These are phyloP conservation scores for Pachycephala philippinensis DNA, from an alignment of 2,113 vertebrate species.

Conservation along the genomic window DNA sequence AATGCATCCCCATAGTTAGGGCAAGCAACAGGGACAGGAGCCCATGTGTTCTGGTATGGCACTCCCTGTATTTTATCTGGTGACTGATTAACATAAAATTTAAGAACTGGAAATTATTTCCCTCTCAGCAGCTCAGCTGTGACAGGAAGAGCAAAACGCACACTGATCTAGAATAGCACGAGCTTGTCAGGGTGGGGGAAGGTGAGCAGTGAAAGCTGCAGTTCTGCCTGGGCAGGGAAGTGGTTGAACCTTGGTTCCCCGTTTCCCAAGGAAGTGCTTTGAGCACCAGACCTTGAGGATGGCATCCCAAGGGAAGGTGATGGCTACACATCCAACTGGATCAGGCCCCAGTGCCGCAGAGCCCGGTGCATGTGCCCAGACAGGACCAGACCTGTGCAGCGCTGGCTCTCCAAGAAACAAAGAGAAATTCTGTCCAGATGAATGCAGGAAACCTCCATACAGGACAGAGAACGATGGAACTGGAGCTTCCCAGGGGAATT, in stretches of 20 bases:
- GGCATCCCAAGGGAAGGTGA: background rate
- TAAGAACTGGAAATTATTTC: background rate
- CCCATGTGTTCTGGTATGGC: accelerated
- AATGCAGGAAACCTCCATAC: accelerated
- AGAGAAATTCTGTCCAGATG: accelerated
- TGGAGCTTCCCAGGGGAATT: background rate
- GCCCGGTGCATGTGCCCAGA: accelerated
- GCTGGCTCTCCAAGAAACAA: background rate
- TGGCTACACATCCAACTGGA: background rate
- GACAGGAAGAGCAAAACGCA: background rate
- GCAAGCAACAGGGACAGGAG: background rate
- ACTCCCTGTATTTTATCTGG: background rate
- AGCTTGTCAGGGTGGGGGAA: accelerated
- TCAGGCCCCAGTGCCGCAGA: accelerated
- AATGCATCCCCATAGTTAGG: background rate
- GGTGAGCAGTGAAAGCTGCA: background rate
- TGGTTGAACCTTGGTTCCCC: background rate
- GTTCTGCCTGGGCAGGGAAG: background rate
- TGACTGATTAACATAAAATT: background rate
- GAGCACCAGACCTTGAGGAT: background rate
- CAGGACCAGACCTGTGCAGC: background rate
- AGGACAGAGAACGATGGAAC: background rate
- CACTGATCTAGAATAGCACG: accelerated
- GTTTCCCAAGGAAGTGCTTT: background rate
- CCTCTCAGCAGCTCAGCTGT: background rate